Percentiles rank a stretch among this genome's conserved stretches.
Conservation (phyloP, 2,888 invertebrate genomes). For the Lasioglossum zephyrum region DNA sequence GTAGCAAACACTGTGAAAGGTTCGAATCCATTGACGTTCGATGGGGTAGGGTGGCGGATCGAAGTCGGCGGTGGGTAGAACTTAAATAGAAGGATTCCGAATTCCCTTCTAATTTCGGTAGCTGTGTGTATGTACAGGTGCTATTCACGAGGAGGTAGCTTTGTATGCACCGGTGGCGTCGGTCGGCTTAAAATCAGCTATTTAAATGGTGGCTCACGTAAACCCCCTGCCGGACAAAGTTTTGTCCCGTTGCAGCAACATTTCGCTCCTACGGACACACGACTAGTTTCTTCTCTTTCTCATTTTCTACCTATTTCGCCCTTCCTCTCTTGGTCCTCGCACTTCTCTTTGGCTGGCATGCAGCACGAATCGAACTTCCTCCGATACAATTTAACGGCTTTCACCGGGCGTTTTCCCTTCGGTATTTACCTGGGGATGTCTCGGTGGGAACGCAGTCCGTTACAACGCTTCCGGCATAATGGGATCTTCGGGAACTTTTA, state of each 20-base stretch:
- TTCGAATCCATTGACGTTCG: background rate
- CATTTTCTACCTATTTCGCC: background rate
- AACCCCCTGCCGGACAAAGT: constrained; percentile 68
- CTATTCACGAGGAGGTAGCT: constrained; percentile 18
- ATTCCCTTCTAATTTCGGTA: constrained; percentile 47
- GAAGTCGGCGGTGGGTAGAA: constrained; percentile 20
- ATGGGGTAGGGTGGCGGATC: background rate
- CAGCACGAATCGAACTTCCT: constrained; percentile 68
- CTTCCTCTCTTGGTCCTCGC: background rate
- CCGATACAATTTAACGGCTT: constrained; percentile 79
- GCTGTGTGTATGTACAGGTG: constrained; percentile 19
- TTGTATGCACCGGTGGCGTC: constrained; percentile 49
- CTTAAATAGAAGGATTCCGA: constrained; percentile 39
- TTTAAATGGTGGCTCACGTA: constrained; percentile 81
- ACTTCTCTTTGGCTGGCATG: background rate
- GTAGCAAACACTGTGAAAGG: background rate
- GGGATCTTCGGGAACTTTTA: constrained; percentile 61
- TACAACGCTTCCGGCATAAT: constrained; percentile 56
- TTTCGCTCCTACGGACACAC: background rate
- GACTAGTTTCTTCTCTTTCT: background rate
- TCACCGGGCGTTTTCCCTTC: constrained; percentile 59
- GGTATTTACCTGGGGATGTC: constrained; percentile 68
- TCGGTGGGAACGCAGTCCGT: constrained; percentile 52
- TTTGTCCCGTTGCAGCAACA: constrained; percentile 62
- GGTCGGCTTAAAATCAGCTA: constrained; percentile 77